Evolutionary conservation across 2,797 vertebrate species (phyloP).

Genomic region (Helostoma temminkii): DNA sequence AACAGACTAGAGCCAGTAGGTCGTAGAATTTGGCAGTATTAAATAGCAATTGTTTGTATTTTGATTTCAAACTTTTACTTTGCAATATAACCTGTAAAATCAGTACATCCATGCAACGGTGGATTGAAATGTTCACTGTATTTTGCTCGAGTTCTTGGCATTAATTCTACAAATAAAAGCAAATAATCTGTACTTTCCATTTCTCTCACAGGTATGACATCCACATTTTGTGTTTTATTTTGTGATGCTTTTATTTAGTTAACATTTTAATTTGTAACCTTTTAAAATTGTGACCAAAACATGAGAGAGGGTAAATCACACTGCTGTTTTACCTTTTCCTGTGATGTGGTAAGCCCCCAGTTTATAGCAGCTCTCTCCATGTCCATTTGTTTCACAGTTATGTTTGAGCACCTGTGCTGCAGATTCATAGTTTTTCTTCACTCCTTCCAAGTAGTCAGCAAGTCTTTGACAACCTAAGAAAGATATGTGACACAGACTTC

Average conservation of each 20-base stretch:
- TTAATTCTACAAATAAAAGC: background rate
- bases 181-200: background rate
- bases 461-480: conserved; percentile 92
- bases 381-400: conserved; percentile 90
- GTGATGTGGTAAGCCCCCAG: conserved; percentile 91
- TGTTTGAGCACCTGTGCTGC: conserved; percentile 90
- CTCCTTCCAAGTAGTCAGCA: conserved; percentile 92
- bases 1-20: too few species aligned
- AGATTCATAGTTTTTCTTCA: conserved; percentile 89
- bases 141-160: background rate
- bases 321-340: conserved; percentile 89
- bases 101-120: background rate
- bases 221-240: background rate
- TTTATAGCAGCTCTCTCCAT: conserved; percentile 95
- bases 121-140: too few species aligned
- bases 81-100: background rate
- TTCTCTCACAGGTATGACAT: background rate
- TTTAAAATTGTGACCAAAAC: background rate
- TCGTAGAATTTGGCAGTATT: background rate
- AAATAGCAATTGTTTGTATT: background rate
- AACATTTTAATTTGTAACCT: background rate
- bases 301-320: background rate
- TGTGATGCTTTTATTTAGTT: background rate
- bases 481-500: background rate
- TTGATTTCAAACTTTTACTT: background rate